phyloP scores from a whole-genome alignment of 2,797 vertebrate genomes.

The Coregonus ussuriensis region DNA sequence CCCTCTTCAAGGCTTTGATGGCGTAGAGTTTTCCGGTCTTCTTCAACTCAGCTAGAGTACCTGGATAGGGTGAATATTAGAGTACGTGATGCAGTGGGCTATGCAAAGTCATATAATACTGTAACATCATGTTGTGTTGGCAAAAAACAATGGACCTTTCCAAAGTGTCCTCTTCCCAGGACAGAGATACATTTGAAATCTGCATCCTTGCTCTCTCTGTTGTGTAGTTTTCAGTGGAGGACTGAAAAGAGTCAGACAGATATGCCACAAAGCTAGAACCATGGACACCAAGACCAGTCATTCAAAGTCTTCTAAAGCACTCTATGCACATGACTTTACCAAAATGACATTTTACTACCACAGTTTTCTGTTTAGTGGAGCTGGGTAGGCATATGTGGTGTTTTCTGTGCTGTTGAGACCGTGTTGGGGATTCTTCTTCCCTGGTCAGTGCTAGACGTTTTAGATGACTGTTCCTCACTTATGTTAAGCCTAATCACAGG shows the following conservation, averaged over 20 bases:
- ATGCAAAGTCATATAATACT: not conserved
- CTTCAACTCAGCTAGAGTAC: constrained; percentile 85
- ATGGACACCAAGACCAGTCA: not conserved
- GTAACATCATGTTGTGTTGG: not conserved
- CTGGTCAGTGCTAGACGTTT: constrained; percentile 71
- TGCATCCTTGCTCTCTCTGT: constrained; percentile 63
- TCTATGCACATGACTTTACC: not conserved
- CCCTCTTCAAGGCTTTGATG: constrained; percentile 90
- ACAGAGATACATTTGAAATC: constrained; percentile 84
- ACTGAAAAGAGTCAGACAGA: constrained; percentile 43
- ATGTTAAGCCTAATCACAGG: constrained; percentile 64
- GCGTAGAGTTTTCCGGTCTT: constrained; percentile 83
- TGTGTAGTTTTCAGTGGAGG: constrained; percentile 30
- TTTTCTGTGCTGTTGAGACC: constrained; percentile 25
- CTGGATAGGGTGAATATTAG: constrained; percentile 65
- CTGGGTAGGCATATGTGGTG: constrained; percentile 35
- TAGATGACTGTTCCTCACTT: constrained; percentile 66
- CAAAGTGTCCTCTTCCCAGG: constrained; percentile 90
- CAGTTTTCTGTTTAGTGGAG: not conserved
- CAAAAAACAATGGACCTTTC: constrained; percentile 65
- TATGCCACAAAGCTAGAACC: too few species aligned
- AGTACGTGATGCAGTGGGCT: not conserved
- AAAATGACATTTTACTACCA: not conserved
- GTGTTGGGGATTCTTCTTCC: constrained; percentile 21
- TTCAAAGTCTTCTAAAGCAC: not conserved